Evolutionary conservation across 1,140 invertebrate genomes (phyloP).

Genomic region (Pseudobourletiella spinata): DNA sequence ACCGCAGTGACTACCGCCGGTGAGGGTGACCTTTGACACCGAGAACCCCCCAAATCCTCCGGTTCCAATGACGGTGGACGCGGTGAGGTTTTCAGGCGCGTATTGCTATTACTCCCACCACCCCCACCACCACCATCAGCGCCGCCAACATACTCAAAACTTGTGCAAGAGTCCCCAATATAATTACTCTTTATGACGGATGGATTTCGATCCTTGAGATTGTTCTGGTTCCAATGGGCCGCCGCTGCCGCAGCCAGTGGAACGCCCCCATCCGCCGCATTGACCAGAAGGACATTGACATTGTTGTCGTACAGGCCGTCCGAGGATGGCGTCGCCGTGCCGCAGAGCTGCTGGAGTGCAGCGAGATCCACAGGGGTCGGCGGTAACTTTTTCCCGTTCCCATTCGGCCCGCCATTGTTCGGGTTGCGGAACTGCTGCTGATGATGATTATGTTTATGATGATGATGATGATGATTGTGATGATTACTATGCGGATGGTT

Average conservation of each 20-base stretch:
- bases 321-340: conserved; percentile 11
- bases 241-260: too few species aligned
- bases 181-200: too few species aligned
- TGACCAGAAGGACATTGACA: conserved; percentile 9
- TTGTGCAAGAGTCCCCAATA: conserved; percentile 53
- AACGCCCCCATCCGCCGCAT: too few species aligned
- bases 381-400: conserved; percentile 17
- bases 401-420: conserved; percentile 3
- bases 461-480: too few species aligned
- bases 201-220: too few species aligned
- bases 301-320: conserved; percentile 27
- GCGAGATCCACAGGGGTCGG: conserved; percentile 22
- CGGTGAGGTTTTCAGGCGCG: not conserved
- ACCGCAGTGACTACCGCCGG: not conserved
- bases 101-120: conserved; percentile 16
- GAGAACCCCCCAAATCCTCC: not conserved
- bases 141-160: conserved; percentile 48
- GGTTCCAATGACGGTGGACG: not conserved
- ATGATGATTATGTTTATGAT: too few species aligned
- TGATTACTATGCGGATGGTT: not conserved
- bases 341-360: conserved; percentile 24
- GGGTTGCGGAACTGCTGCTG: not conserved
- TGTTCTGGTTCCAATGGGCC: too few species aligned
- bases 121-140: conserved; percentile 34
- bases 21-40: not conserved